These are phyloP conservation scores for Elmis aenea DNA, from an alignment of 2,888 invertebrate genomes.

Conservation along the genomic window DNA sequence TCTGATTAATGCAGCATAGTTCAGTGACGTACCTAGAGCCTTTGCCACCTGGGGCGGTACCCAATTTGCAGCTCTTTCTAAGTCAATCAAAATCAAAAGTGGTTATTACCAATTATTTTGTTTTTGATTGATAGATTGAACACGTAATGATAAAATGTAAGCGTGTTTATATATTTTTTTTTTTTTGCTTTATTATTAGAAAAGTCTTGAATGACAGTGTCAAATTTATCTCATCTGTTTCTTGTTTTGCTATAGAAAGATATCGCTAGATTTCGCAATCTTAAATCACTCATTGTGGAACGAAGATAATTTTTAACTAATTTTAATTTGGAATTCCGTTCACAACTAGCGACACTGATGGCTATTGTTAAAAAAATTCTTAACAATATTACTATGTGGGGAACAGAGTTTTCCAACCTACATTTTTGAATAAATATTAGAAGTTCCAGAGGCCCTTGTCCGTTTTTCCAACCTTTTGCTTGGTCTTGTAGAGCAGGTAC, in stretches of 20 bases:
- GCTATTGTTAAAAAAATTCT: conserved; percentile 11
- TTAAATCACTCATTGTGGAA: conserved; percentile 10
- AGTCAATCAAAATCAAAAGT: no score
- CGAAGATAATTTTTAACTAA: conserved; percentile 12
- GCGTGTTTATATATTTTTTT: no score
- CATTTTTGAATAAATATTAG: conserved; percentile 12
- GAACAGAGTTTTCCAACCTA: conserved; percentile 10
- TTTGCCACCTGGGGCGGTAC: no score
- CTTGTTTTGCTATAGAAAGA: no score
- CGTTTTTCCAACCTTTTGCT: conserved; percentile 8
- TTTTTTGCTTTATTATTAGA: no score
- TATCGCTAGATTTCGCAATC: conserved; percentile 5
- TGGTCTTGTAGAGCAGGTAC: conserved; percentile 11
- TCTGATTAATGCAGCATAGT: background rate
- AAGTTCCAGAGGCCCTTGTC: conserved; percentile 6
- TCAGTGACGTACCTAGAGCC: no score
- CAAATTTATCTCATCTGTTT: no score
- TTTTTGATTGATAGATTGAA: no score
- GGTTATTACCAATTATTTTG: no score
- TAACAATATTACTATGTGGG: conserved; percentile 11
- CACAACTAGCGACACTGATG: conserved; percentile 4
- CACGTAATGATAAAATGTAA: no score
- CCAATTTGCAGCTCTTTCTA: no score
- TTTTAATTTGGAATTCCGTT: conserved; percentile 13
- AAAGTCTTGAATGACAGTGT: conserved; percentile 4